Base-by-base conservation (phyloP, 2,888 invertebrate genomes). In the Ichneumoninae sp. region DNA sequence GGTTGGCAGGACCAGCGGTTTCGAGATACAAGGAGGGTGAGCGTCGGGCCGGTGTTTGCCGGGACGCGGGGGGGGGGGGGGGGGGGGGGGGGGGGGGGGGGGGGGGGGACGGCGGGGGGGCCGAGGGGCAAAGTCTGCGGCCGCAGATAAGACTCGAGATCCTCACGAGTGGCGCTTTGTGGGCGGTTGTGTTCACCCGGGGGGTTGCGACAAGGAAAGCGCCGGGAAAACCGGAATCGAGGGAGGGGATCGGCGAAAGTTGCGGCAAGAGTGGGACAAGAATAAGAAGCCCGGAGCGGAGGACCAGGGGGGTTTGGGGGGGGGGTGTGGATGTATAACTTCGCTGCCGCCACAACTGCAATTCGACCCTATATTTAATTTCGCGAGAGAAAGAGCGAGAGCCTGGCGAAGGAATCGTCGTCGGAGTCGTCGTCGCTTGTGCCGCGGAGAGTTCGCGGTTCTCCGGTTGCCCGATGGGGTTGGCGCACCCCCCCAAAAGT, bases 281-380 rank as follows among this genome's bases (percentile, higher is more conserved):
- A 80, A 62, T 36, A 76, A 70, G 71, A 69, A 84, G 57, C 83
- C 71, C 76, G 85, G 69, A 70, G 33, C 47, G 62, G 57, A 36
- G 36, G 72, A 86, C 70, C 86, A 80, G 84, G 77, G 78, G 69
- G 66, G 62, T 69, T 26, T 26, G 76, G 72, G 71, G 69, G 74
- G 50, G 68, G 85, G 71, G 30, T n/a, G 86, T 75, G 72, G 60
- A 68, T 82, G 62, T 72, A 84, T 70, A 75, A 75, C 70, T 69
- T 19, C 47, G 71, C 86, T 83, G 86, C 88, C 84, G 89, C 89
- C 89, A 88, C 89, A 88, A 88, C 89, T 93, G 92, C 91, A 91
- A 91, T 92, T 92, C 90, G 88, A 89, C 90, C 90, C 91, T 91
- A 93, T 93, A 92, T 93, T 92, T 93, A 93, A 92, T 92, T 93